Percentiles rank a stretch among this genome's conserved stretches.
Evolutionary conservation across 2,888 invertebrate genomes (phyloP).

Genomic region (Hecatera dysodea): DNA sequence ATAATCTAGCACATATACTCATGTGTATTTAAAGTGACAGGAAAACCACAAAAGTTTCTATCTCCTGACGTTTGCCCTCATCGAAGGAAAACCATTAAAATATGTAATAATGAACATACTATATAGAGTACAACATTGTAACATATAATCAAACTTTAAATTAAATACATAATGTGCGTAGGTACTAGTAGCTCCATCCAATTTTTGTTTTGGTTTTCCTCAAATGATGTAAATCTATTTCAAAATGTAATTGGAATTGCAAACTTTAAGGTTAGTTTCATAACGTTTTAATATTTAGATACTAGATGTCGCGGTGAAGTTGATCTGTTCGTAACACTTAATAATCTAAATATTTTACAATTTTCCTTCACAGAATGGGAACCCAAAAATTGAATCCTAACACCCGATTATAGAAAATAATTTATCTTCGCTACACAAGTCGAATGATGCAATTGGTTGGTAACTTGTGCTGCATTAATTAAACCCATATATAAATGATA

Average conservation of each 20-base stretch:
- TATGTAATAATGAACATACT: not conserved
- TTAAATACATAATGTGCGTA: not conserved
- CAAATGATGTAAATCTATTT: constrained; percentile 26
- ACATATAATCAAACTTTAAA: constrained; percentile 6
- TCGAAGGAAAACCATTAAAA: constrained; percentile 49
- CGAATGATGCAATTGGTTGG: not conserved
- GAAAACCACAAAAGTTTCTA: constrained; percentile 61
- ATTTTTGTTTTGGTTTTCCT: constrained; percentile 40
- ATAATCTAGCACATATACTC: constrained; percentile 9
- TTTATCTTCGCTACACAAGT: not conserved
- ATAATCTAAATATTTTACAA: too few relatives aligned
- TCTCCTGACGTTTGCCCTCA: constrained; percentile 40
- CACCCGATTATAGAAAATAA: not conserved
- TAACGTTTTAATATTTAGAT: not conserved
- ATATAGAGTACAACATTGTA: constrained; percentile 1
- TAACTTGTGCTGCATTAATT: too few relatives aligned
- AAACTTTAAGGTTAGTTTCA: not conserved
- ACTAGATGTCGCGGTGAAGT: not conserved
- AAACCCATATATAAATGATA: too few relatives aligned
- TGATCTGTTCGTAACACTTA: not conserved
- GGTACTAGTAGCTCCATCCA: constrained; percentile 24
- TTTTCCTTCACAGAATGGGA: too few relatives aligned
- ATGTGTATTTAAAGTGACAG: constrained; percentile 46
- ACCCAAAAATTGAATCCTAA: too few relatives aligned
- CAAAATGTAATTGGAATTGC: constrained; percentile 14